Percentiles rank a stretch among this genome's conserved stretches.
Conservation (phyloP, 2,888 invertebrate genomes). For the Folsomia candida region DNA sequence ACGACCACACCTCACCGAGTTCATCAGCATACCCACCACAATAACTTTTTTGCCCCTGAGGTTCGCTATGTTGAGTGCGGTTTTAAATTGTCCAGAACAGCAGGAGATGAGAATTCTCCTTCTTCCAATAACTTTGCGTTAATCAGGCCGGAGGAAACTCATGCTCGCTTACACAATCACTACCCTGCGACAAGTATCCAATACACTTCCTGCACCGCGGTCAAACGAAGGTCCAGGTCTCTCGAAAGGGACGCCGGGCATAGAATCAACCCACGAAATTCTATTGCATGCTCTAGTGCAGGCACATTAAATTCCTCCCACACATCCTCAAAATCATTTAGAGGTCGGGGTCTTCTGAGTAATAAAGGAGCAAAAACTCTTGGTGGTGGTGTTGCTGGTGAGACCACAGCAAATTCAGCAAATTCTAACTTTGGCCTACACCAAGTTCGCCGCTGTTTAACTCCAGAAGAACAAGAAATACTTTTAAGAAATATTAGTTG, state of each 20-base stretch:
- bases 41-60: conserved; percentile 35
- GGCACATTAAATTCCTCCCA: conserved; percentile 5
- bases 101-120: too few relatives aligned
- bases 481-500: conserved; percentile 43
- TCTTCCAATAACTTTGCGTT: not conserved
- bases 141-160: not conserved
- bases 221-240: conserved; percentile 32
- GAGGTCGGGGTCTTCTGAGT: not conserved
- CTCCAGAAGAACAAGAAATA: conserved; percentile 44
- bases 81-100: not conserved
- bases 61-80: conserved; percentile 46
- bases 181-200: not conserved
- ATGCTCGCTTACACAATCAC: conserved; percentile 9
- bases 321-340: not conserved
- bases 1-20: conserved; percentile 33
- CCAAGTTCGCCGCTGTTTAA: conserved; percentile 40
- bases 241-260: conserved; percentile 26
- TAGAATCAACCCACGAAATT: not conserved
- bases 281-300: not conserved
- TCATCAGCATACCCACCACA: conserved; percentile 45
- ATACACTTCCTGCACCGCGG: not conserved
- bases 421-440: conserved; percentile 12
- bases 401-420: not conserved
- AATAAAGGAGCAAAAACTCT: not conserved
- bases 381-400: not conserved